Evolutionary conservation across 2,797 vertebrate species (phyloP), one percentile per base, ranked within the genome.

Genomic region (Lagodon rhomboides): DNA sequence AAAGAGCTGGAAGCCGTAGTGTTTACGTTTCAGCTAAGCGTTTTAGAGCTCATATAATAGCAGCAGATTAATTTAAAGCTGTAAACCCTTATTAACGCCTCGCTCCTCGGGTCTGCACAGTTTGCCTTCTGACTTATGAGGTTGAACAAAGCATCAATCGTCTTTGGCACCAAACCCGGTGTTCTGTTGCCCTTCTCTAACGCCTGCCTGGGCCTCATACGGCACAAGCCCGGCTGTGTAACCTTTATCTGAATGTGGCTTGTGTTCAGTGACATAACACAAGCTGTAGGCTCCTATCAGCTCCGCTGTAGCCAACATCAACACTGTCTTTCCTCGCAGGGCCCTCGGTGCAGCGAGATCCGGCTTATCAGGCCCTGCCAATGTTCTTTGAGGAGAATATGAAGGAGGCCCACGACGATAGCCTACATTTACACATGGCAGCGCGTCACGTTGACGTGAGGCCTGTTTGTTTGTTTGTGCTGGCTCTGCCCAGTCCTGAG

Each of bases 171-270:
- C 7, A 7, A 1, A 25, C 51, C 23, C 22, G 1, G 44, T 67
- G 64, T 27, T 73, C 13, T 61, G 25, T 17, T 46, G 23, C 55
- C 0, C 47, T 38, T 22, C 49, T 60, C 44, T 43, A 38, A 16
- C 38, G 10, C 65, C 54, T 9, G 38, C 63, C 60, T 11, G 75
- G 63, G 46, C 16, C 71, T 76, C 50, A 30, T 34, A 66, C 68
- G 75, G 30, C 27, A 68, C 68, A 77, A 77, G 46, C 77, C 72
- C 20, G 54, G 53, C 85, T 83, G 70, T 81, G 87, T 83, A 84
- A 85, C 73, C 60, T 86, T 89, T 85, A 90, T 92, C 85, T 89
- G 85, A 90, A 81, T 77, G 85, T 85, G 77, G 85, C 75, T n/a
- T 50, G 82, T 91, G 89, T 88, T 78, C 84, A 20, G 74, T 88